These are phyloP conservation scores for Emys orbicularis DNA, from an alignment of 2,797 vertebrate genomes.

Conservation along the genomic window DNA sequence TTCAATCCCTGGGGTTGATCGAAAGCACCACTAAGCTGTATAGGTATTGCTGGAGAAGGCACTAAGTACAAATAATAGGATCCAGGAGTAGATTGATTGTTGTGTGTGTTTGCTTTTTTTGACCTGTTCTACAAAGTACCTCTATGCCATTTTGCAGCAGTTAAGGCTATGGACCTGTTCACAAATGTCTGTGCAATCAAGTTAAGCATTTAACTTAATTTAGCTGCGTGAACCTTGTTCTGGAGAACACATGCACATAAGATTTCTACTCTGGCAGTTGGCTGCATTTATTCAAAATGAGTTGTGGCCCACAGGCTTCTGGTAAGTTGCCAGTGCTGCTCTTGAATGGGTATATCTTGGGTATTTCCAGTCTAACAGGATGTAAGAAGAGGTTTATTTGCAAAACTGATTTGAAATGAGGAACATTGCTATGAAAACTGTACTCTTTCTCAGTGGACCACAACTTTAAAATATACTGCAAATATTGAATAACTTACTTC, in stretches of 20 bases:
- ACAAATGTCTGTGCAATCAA: neutral
- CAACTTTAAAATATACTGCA: neutral
- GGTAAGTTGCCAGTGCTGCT: neutral
- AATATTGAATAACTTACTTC: constrained; percentile 39
- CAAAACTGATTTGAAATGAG: constrained; percentile 20
- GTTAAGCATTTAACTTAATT: neutral
- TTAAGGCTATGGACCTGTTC: neutral
- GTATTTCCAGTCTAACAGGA: neutral
- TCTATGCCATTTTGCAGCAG: constrained; percentile 41
- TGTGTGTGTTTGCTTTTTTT: neutral
- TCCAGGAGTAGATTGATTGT: constrained; percentile 12
- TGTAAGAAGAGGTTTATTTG: constrained; percentile 16
- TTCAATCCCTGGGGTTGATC: neutral
- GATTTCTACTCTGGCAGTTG: constrained; percentile 9
- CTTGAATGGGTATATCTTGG: constrained; percentile 1
- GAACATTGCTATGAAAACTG: neutral
- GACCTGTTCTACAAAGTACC: constrained; percentile 38
- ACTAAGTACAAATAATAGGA: neutral
- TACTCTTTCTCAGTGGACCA: neutral
- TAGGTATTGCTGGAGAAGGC: neutral
- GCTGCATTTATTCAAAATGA: neutral
- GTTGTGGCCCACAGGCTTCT: neutral
- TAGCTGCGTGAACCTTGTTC: neutral
- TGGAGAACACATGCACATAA: neutral
- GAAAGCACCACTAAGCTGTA: neutral